Conservation (phyloP, 2,113 vertebrate genomes). For the Fulmarus glacialis region DNA sequence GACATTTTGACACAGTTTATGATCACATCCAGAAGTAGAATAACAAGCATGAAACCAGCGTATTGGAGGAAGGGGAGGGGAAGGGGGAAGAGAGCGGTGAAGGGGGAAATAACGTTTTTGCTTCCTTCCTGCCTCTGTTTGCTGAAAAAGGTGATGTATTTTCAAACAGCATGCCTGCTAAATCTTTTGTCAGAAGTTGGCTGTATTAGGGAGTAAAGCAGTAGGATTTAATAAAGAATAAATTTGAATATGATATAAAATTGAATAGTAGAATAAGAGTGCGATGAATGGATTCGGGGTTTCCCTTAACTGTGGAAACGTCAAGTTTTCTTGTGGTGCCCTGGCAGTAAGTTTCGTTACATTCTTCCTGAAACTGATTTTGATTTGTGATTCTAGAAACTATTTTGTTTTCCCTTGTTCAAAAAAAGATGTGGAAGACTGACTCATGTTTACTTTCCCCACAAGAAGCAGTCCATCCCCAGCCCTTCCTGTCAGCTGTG, state of each 20-base stretch:
- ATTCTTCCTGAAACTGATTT: not conserved
- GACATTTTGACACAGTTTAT: not conserved
- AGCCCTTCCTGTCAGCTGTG: not conserved
- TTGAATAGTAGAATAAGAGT: not conserved
- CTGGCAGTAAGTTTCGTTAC: not conserved
- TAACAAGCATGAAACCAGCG: rapidly evolving
- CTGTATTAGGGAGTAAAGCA: not conserved
- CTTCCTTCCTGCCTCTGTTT: slow-evolving; percentile 1
- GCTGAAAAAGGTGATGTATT: not conserved
- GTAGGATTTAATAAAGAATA: not conserved
- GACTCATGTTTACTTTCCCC: not conserved
- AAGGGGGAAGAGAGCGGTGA: not conserved
- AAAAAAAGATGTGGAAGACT: not conserved
- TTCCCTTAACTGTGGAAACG: not conserved
- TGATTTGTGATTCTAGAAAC: not conserved
- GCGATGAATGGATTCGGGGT: not conserved
- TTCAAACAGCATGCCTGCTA: not conserved
- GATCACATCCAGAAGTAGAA: not conserved
- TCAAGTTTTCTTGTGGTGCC: not conserved
- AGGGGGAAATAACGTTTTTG: not conserved
- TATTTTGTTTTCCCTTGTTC: not conserved
- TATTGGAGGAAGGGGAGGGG: not conserved
- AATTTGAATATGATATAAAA: not conserved
- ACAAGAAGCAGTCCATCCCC: not conserved
- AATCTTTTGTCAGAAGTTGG: not conserved